Conservation (phyloP, 1,140 invertebrate genomes). For the Drosophila erecta region DNA sequence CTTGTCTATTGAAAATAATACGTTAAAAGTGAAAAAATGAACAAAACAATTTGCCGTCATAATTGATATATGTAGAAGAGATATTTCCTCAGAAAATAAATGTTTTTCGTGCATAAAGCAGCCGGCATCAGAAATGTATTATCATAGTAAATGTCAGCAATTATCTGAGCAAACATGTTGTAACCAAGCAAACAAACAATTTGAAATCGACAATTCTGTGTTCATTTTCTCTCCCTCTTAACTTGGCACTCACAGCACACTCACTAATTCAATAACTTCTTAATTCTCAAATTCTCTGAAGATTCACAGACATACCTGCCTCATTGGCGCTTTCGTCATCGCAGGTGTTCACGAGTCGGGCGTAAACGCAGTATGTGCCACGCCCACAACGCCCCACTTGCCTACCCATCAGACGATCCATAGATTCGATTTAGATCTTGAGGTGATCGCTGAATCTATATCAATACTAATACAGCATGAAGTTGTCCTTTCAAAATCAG, state of each 20-base stretch:
- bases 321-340: constrained; percentile 28
- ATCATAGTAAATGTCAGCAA: constrained; percentile 32
- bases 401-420: constrained; percentile 33
- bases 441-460: neutral
- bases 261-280: neutral
- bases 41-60: too few species aligned
- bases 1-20: neutral
- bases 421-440: neutral
- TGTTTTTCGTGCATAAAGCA: constrained; percentile 5
- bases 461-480: neutral
- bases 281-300: neutral
- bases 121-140: constrained; percentile 27
- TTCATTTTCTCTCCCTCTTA: constrained; percentile 5
- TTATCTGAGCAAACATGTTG: constrained; percentile 26
- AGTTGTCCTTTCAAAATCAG: neutral
- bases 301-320: constrained; percentile 49
- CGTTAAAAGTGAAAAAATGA: neutral
- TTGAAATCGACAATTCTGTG: neutral
- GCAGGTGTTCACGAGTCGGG: constrained; percentile 44
- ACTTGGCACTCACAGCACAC: neutral
- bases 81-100: neutral
- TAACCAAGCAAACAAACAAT: constrained; percentile 21
- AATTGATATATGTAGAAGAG: neutral
- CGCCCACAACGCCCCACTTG: constrained; percentile 13
- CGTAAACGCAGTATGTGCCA: constrained; percentile 39